A percentile compares a stretch with the other conserved stretches of the same genome.
These are phyloP conservation scores for Batillaria attramentaria DNA, from an alignment of 1,140 invertebrate genomes.

Conservation along the genomic window DNA sequence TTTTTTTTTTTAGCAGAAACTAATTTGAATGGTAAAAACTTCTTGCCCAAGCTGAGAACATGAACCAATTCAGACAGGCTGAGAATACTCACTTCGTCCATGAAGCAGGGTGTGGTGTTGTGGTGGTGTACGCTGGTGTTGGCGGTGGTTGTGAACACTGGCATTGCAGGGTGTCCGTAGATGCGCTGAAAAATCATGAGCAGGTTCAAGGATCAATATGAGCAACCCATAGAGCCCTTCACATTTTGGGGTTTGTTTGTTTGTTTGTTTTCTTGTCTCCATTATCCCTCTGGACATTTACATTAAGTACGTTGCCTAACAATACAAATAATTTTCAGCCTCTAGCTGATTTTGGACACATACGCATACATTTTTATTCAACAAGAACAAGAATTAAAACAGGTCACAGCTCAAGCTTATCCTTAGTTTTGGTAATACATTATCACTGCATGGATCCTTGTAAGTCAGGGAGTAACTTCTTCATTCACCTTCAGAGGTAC, in stretches of 20 bases:
- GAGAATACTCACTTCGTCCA: constrained; percentile 79
- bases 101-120: constrained; percentile 76
- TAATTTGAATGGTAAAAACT: not conserved
- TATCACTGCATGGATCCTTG: no score
- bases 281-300: not conserved
- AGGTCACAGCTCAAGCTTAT: not conserved
- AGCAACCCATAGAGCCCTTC: not conserved
- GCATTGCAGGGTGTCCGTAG: constrained; percentile 80
- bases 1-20: not conserved
- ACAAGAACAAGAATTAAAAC: no score
- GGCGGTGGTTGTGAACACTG: constrained; percentile 77
- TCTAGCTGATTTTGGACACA: no score
- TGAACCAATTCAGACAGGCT: no score
- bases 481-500: constrained; percentile 78
- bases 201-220: not conserved
- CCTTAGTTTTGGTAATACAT: not conserved
- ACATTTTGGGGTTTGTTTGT: no score
- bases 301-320: not conserved
- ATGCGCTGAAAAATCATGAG: constrained; percentile 77
- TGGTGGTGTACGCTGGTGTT: constrained; percentile 75
- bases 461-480: not conserved
- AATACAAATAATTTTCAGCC: not conserved
- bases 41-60: not conserved
- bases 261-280: no score
- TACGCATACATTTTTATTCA: no score